Percentiles rank a stretch among this genome's conserved stretches.
phyloP scores from a whole-genome alignment of 37 sponge, comb jelly and placozoan species.

The Lycopodina hypogea region DNA sequence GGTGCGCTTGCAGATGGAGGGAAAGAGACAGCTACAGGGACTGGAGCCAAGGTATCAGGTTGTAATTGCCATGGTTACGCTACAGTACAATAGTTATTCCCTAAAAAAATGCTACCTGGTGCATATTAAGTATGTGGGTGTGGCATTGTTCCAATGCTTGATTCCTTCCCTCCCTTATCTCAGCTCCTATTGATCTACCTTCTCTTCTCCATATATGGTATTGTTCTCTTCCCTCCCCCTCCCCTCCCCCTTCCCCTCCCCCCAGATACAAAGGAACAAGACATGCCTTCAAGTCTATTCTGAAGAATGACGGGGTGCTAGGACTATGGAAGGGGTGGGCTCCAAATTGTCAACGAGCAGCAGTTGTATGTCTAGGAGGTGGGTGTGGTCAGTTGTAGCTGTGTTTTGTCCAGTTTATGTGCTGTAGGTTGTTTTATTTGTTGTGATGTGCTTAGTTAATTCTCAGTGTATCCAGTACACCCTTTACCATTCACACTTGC shows the following conservation, averaged over 20 bases:
- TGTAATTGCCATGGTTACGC: background rate
- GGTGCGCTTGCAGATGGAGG: slow-evolving; percentile 83
- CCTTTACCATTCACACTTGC: too few relatives aligned
- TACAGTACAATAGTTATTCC: background rate
- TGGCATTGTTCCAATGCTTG: background rate
- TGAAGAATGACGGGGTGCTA: slow-evolving; percentile 55
- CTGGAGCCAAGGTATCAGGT: slow-evolving; percentile 31
- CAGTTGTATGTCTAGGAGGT: slow-evolving; percentile 86
- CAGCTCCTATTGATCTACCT: too few relatives aligned
- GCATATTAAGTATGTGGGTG: too few relatives aligned
- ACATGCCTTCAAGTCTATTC: slow-evolving; percentile 65
- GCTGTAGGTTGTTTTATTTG: too few relatives aligned
- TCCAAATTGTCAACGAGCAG: slow-evolving; percentile 87
- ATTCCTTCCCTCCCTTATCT: background rate
- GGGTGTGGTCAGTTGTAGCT: background rate
- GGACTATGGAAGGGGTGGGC: slow-evolving; percentile 86
- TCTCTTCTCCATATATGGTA: too few relatives aligned
- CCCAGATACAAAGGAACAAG: slow-evolving; percentile 61
- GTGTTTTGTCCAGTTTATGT: too few relatives aligned
- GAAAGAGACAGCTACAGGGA: slow-evolving; percentile 69
- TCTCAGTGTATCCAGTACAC: too few relatives aligned
- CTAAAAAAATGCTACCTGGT: background rate
- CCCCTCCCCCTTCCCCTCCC: background rate
- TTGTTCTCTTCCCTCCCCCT: too few relatives aligned
- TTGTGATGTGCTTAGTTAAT: too few relatives aligned